Evolutionary conservation across 2,888 invertebrate species (phyloP).

Genomic region (Cepaea hortensis): DNA sequence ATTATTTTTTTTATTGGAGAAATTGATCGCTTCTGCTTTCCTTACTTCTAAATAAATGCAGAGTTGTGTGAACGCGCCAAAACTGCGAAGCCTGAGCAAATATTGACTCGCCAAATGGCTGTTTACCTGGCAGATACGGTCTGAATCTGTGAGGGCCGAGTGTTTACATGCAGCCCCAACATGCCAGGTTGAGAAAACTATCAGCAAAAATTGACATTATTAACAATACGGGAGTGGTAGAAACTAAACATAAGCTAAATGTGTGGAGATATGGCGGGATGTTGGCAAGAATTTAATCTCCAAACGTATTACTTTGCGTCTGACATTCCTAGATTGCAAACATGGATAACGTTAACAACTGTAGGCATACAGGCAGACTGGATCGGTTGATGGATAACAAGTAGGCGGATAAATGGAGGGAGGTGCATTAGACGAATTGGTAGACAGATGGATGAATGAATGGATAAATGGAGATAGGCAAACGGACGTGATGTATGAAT

Average conservation of each 20-base stretch:
- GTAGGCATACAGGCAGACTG: not conserved
- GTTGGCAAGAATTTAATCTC: not conserved
- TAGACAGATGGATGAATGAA: not conserved
- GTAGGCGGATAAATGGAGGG: not conserved
- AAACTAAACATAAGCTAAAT: not conserved
- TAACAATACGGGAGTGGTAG: conserved; percentile 1
- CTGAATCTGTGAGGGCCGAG: not conserved
- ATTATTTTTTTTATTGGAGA: not conserved
- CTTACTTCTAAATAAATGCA: conserved; percentile 3
- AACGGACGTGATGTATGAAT: no score
- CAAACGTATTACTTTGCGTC: no score
- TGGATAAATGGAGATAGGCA: not conserved
- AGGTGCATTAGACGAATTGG: no score
- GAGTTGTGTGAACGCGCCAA: conserved; percentile 28
- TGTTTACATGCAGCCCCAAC: conserved; percentile 36
- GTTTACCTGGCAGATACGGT: conserved; percentile 43
- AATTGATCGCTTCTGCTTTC: not conserved
- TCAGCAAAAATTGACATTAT: conserved; percentile 27
- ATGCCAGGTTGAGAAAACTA: conserved; percentile 29
- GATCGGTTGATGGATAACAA: not conserved
- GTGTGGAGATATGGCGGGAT: not conserved
- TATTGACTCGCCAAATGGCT: conserved; percentile 49
- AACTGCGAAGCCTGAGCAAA: conserved; percentile 28
- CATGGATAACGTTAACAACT: no score
- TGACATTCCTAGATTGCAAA: no score